Evolutionary conservation across 1,140 invertebrate species (phyloP), one percentile per base, ranked within the genome.

Genomic region (Brachionus rubens): DNA sequence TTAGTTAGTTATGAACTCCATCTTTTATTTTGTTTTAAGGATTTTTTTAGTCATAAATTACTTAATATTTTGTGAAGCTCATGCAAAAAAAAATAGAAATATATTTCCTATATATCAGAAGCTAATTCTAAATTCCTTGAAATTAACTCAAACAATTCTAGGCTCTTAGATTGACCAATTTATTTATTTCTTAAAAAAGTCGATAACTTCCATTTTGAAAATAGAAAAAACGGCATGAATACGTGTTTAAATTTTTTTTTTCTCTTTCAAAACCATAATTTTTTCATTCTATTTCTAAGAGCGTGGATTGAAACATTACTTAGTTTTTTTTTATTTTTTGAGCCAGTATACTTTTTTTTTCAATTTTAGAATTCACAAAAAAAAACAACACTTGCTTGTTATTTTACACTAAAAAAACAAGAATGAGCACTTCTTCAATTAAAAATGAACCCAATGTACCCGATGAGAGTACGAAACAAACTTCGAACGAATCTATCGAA

Each of bases 1-100:
- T 59, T 28, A 59, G 54, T 59, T 59, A 36, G 30, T 59, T 59
- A 59, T 59, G 54, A 59, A 59, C n/a, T n/a, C n/a, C n/a, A n/a
- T n/a, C n/a, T n/a, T n/a, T n/a, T n/a, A n/a, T n/a, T n/a, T n/a
- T n/a, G n/a, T n/a, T n/a, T n/a, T n/a, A 59, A n/a, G 33, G 9
- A 36, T 33, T 59, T 16, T 19, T 59, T 59, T 28, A 59, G 30
- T 59, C 54, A 59, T 59, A 59, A 59, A 59, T 59, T 59, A 59
- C 54, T 59, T 36, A 40, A 59, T 36, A 59, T 40, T 59, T 59
- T n/a, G 33, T 36, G 30, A 59, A 33, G 54, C 54, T 59, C 54
- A 59, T 59, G 54, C 54, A 59, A 59, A 16, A 21, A 59, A 59
- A 40, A 36, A 36, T 3, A 36, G 33, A 40, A 40, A 59, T n/a